Percentiles rank a stretch among this genome's conserved stretches.
These are phyloP conservation scores for Agrochola lota DNA, from an alignment of 2,888 invertebrate species.

Conservation along the genomic window DNA sequence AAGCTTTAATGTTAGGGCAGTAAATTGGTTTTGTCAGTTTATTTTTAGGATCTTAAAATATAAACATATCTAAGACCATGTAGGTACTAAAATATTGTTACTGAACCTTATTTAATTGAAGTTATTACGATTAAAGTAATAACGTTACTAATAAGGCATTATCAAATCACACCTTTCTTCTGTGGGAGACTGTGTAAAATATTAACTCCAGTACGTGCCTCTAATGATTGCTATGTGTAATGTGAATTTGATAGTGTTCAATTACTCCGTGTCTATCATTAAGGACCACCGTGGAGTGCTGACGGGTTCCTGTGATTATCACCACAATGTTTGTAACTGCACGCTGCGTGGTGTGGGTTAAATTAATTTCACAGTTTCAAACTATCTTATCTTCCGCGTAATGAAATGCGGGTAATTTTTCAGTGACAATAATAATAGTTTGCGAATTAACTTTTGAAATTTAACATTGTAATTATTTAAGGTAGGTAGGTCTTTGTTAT, in stretches of 20 bases:
- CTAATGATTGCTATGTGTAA: conserved; percentile 61
- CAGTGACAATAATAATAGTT: conserved; percentile 9
- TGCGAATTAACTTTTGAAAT: conserved; percentile 10
- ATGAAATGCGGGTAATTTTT: conserved; percentile 59
- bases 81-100: background rate
- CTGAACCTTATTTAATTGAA: background rate
- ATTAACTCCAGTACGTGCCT: conserved; percentile 18
- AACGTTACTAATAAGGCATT: conserved; percentile 24
- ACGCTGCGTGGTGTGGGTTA: conserved; percentile 30
- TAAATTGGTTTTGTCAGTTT: conserved; percentile 47
- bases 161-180: conserved; percentile 43
- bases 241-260: conserved; percentile 66
- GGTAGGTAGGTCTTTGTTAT: background rate
- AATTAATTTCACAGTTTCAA: conserved; percentile 52
- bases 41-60: conserved; percentile 19
- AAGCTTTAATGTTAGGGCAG: conserved; percentile 57
- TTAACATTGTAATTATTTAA: background rate
- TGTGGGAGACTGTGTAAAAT: conserved; percentile 39
- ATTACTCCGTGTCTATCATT: conserved; percentile 60
- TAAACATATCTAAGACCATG: conserved; percentile 18
- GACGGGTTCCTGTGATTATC: conserved; percentile 49
- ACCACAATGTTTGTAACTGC: conserved; percentile 35
- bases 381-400: conserved; percentile 52
- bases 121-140: conserved; percentile 25
- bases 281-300: conserved; percentile 62